These are phyloP conservation scores for Eunapius fragilis DNA, from an alignment of 37 sponge, comb jelly and placozoan genomes.

Conservation along the genomic window DNA sequence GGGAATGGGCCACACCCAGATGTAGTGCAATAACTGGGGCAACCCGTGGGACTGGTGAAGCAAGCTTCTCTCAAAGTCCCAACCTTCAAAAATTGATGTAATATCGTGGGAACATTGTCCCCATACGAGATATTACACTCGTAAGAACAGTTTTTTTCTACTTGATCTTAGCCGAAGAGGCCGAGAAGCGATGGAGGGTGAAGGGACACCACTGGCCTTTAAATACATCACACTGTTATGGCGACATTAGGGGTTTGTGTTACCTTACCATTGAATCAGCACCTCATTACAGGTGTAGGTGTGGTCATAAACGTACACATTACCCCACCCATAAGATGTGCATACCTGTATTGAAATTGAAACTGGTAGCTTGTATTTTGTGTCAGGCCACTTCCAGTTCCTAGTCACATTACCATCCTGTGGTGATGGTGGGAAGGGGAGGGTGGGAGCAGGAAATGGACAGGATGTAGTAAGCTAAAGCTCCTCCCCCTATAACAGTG, in stretches of 20 bases:
- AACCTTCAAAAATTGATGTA: slow-evolving; percentile 59
- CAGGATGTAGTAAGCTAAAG: no score
- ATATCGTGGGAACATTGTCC: slow-evolving; percentile 27
- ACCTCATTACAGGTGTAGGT: no score
- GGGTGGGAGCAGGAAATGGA: neutral
- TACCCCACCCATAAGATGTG: neutral
- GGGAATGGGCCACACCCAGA: slow-evolving; percentile 74
- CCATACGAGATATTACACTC: slow-evolving; percentile 77
- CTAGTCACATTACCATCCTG: slow-evolving; percentile 70
- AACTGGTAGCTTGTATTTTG: slow-evolving; percentile 49
- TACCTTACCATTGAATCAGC: no score
- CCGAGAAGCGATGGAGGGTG: slow-evolving; percentile 60
- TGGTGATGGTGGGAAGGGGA: neutral
- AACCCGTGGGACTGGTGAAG: slow-evolving; percentile 50
- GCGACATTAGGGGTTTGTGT: neutral
- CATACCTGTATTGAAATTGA: slow-evolving; percentile 57
- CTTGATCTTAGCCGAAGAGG: slow-evolving; percentile 88
- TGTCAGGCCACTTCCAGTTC: slow-evolving; percentile 81
- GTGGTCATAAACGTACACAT: neutral
- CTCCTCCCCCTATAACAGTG: neutral
- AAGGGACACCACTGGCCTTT: neutral
- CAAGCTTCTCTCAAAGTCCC: slow-evolving; percentile 65
- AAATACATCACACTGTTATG: neutral
- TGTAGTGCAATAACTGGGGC: slow-evolving; percentile 76
- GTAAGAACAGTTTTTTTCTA: slow-evolving; percentile 81